A percentile compares a stretch with the other conserved stretches of the same genome.
Evolutionary conservation across 2,797 vertebrate species (phyloP).

Genomic region (Columba guinea): DNA sequence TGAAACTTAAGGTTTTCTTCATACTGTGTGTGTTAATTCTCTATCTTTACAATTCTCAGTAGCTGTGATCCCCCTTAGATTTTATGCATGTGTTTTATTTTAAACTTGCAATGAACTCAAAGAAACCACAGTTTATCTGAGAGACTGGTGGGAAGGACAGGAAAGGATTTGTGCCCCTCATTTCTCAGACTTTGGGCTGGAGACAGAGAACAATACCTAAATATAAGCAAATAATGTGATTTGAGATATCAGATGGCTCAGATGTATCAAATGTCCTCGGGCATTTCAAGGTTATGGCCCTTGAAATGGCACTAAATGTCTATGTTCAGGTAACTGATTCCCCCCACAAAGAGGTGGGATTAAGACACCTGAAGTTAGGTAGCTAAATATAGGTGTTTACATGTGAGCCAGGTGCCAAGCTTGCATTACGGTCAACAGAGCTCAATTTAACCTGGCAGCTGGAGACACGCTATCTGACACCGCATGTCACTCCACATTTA

Average conservation of each 20-base stretch:
- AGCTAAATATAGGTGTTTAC: neutral
- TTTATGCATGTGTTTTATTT: neutral
- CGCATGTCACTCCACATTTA: fast-evolving
- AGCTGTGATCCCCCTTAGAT: neutral
- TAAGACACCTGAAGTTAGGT: neutral
- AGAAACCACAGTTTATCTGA: neutral
- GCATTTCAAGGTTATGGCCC: neutral
- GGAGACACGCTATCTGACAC: neutral
- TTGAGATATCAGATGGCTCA: neutral
- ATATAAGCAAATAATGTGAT: neutral
- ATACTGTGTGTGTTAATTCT: neutral
- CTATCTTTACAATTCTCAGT: neutral
- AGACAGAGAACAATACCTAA: neutral
- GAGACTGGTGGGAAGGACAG: neutral
- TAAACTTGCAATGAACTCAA: neutral
- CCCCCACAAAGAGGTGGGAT: neutral
- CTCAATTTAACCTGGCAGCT: neutral
- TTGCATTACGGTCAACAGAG: neutral
- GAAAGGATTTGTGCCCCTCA: neutral
- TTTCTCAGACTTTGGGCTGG: neutral
- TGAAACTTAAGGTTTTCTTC: neutral
- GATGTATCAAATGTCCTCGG: neutral
- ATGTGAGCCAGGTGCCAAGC: neutral
- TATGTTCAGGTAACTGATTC: neutral
- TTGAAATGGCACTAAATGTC: neutral